Conservation (phyloP, 2,888 invertebrate species). For the Dynastes hyllus region DNA sequence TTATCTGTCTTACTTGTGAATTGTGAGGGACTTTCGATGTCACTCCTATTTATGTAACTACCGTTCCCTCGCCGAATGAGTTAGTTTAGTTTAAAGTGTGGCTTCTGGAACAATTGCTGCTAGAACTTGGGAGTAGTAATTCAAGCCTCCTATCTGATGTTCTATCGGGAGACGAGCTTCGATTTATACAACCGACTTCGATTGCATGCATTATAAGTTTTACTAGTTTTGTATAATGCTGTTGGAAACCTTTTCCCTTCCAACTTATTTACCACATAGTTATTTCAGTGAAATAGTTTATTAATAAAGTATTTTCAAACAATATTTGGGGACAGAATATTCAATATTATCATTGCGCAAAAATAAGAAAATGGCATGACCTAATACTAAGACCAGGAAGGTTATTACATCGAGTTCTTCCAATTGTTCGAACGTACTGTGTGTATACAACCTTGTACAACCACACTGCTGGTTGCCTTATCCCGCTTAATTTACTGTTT, state of each 20-base stretch:
- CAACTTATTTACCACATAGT: too few relatives aligned
- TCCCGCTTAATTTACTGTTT: slow-evolving; percentile 1
- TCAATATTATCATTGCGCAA: too few relatives aligned
- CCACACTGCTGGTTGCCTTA: neutral
- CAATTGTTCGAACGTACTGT: neutral
- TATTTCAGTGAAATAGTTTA: too few relatives aligned
- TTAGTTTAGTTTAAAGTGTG: slow-evolving; percentile 17
- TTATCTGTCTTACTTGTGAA: slow-evolving; percentile 12
- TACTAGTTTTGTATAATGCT: neutral
- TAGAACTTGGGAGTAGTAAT: slow-evolving; percentile 21
- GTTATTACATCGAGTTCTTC: too few relatives aligned
- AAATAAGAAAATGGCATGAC: too few relatives aligned
- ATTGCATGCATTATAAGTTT: neutral
- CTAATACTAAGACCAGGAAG: too few relatives aligned
- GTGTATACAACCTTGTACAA: neutral
- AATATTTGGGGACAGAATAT: too few relatives aligned
- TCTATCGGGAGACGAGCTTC: neutral
- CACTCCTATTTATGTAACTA: slow-evolving; percentile 24
- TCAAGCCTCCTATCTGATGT: slow-evolving; percentile 17
- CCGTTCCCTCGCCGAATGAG: slow-evolving; percentile 12
- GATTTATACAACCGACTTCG: neutral
- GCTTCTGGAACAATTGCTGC: slow-evolving; percentile 5
- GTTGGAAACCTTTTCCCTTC: too few relatives aligned
- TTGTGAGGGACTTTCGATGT: slow-evolving; percentile 7
- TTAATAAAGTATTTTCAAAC: too few relatives aligned